These are phyloP conservation scores for Esox niger DNA, from an alignment of 2,113 vertebrate species.

Conservation along the genomic window DNA sequence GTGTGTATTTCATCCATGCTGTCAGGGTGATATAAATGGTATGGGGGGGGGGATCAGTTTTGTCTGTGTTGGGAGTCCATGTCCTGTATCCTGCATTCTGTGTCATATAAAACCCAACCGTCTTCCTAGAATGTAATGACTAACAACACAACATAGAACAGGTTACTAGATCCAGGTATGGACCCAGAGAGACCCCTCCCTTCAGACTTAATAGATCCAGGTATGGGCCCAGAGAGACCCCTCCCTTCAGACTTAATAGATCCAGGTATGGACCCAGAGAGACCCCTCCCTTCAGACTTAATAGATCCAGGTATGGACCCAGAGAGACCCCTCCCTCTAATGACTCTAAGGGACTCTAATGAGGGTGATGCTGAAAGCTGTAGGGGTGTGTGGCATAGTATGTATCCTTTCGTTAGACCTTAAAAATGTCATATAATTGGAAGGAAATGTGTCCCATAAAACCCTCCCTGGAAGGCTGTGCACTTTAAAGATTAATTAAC, in stretches of 20 bases:
- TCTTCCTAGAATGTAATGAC: no score
- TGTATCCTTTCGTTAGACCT: constrained; percentile 26
- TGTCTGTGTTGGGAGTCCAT: no score
- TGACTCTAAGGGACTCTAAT: constrained; percentile 37
- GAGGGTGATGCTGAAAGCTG: constrained; percentile 31
- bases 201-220: no score
- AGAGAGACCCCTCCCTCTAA: constrained; percentile 24
- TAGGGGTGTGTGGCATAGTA: no score
- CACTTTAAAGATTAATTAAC: constrained; percentile 64
- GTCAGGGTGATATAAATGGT: background rate
- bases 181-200: constrained; percentile 22
- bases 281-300: constrained; percentile 21
- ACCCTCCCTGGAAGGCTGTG: constrained; percentile 47
- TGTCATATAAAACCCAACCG: no score
- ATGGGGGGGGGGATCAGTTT: no score
- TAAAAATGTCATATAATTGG: constrained; percentile 65
- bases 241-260: no score
- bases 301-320: no score
- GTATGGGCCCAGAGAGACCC: constrained; percentile 8
- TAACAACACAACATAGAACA: no score
- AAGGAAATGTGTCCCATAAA: constrained; percentile 56
- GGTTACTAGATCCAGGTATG: no score
- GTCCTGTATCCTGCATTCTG: no score
- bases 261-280: background rate
- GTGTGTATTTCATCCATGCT: background rate